These are phyloP conservation scores for Aythya baeri DNA, from an alignment of 2,113 vertebrate genomes.

Conservation along the genomic window DNA sequence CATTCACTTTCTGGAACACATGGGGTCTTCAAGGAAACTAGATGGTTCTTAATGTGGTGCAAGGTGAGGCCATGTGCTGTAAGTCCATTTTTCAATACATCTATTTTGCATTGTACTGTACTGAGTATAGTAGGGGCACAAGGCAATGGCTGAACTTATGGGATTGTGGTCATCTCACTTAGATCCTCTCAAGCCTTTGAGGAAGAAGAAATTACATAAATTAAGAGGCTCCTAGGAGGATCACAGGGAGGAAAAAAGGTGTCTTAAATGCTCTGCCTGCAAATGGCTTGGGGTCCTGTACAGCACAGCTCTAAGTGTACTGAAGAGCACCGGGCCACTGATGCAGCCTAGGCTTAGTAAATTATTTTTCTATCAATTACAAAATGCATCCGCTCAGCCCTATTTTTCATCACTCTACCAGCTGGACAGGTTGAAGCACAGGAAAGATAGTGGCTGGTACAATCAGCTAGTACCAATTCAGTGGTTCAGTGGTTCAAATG, in stretches of 20 bases:
- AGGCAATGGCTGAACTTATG: background rate
- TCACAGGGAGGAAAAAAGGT: background rate
- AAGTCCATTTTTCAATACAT: background rate
- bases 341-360: background rate
- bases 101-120: background rate
- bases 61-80: background rate
- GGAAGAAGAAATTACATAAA: background rate
- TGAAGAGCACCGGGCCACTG: background rate
- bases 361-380: background rate
- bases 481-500: background rate
- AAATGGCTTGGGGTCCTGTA: fast-evolving
- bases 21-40: background rate
- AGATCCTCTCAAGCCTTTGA: background rate
- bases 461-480: background rate
- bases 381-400: fast-evolving
- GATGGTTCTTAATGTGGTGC: background rate
- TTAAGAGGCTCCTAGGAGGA: background rate
- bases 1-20: background rate
- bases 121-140: fast-evolving
- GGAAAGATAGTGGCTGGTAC: background rate
- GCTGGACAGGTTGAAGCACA: background rate
- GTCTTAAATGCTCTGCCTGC: background rate
- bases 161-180: background rate
- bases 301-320: fast-evolving
- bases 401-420: background rate